Base-by-base conservation (phyloP, 1,140 invertebrate genomes). In the Grapholita molesta region DNA sequence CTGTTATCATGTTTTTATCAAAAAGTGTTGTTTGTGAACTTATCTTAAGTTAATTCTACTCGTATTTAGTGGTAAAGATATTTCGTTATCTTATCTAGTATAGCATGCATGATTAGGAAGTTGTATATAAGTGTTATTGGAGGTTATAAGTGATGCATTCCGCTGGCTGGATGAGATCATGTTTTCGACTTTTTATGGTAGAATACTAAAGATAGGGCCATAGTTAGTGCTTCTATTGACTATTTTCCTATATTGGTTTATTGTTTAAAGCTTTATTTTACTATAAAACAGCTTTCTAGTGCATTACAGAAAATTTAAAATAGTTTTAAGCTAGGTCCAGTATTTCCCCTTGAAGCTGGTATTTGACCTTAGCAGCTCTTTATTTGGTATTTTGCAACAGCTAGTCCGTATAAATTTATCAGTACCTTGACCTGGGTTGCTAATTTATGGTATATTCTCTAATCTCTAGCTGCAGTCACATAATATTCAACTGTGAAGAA, bases 1-100 rank as follows among this genome's bases (percentile, higher is more conserved):
- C 55, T 61, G 57, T 69, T 88, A 85, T 89, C 85, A 86, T 90
- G 89, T 91, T 91, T 91, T 91, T 91, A 91, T 91, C 89, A 85
- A 91, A 90, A 81, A 88, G 80, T 87, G 83, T 82, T 89, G 86
- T 85, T 87, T 88, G 77, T 85, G 79, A 79, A 75, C 65, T 85
- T 86, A 71, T 88, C 79, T 88, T 68, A 76, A 70, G 72, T 77
- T 83, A 83, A 86, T 85, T 85, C 76, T 79, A 79, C 70, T 68
- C 73, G 73, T 81, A 80, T 84, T 82, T 84, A 84, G 82, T 89
- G 89, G 89, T 91, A 90, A 87, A 79, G 79, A 84, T 77, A 53
- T 74, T 73, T 69, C 68, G 64, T 79, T 88, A 89, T 91, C 86
- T 90, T 79, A 79, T 83, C 79, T 73, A 73, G 73, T 84, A 77